Percentiles rank a stretch among this genome's conserved stretches.
These are phyloP conservation scores for Neotragus moschatus DNA, from an alignment of 2,113 vertebrate species.

Conservation along the genomic window DNA sequence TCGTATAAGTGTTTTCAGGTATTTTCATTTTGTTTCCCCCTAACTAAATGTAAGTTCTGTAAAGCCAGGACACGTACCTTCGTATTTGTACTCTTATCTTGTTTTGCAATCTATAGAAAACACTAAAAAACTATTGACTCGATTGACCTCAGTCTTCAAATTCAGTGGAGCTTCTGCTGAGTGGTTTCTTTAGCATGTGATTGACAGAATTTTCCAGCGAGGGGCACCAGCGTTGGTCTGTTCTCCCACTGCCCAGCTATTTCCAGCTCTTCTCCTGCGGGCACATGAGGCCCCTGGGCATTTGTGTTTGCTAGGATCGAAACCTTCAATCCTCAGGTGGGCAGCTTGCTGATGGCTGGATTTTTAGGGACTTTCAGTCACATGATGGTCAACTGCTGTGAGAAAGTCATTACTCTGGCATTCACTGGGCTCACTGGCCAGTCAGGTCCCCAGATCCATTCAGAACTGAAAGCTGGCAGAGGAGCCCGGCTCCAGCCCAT, in stretches of 20 bases:
- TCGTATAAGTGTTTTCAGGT: background rate
- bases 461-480: background rate
- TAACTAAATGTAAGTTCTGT: background rate
- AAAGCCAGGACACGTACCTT: background rate
- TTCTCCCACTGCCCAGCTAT: background rate
- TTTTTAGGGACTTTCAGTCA: background rate
- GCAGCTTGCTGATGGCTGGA: background rate
- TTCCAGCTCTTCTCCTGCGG: background rate
- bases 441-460: background rate
- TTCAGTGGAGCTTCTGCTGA: background rate
- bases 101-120: background rate
- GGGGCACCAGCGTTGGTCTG: background rate
- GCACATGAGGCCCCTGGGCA: background rate
- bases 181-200: background rate
- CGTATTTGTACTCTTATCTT: background rate
- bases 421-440: background rate
- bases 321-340: background rate
- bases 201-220: background rate
- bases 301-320: background rate
- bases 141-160: background rate
- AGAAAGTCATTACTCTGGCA: background rate
- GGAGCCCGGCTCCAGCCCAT: background rate
- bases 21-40: background rate
- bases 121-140: background rate
- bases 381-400: background rate